phyloP scores from a whole-genome alignment of 1,140 invertebrate genomes.

The Hirudo medicinalis region DNA sequence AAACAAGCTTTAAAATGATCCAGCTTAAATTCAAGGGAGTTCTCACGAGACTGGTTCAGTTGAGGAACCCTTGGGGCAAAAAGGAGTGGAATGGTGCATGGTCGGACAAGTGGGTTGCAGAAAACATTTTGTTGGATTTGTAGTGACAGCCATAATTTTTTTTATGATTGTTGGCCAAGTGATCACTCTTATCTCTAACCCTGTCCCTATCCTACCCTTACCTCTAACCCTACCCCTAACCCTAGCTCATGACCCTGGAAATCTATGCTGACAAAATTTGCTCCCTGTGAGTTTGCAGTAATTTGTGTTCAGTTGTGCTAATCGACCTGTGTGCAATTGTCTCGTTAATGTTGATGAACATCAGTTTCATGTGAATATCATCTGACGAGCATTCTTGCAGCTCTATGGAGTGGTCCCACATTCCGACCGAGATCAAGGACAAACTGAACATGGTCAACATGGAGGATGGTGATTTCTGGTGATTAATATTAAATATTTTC shows the following conservation, averaged over 20 bases:
- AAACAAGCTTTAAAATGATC: neutral
- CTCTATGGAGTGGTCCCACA: slow-evolving; percentile 29
- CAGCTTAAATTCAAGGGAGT: slow-evolving; percentile 1
- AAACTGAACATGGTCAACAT: slow-evolving; percentile 27
- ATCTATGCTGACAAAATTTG: no score
- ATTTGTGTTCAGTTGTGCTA: no score
- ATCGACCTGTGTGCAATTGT: no score
- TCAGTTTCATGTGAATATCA: neutral
- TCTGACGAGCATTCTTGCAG: slow-evolving; percentile 24
- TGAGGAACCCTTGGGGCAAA: slow-evolving; percentile 25
- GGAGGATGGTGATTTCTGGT: slow-evolving; percentile 41
- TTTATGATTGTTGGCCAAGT: no score
- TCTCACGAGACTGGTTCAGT: slow-evolving; percentile 14
- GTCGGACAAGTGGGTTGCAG: slow-evolving; percentile 22
- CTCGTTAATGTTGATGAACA: neutral
- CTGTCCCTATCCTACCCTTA: no score
- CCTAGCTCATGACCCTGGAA: no score
- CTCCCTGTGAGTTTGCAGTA: no score
- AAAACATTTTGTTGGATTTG: no score
- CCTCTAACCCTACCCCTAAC: no score
- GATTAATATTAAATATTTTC: slow-evolving; percentile 16
- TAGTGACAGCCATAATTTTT: no score
- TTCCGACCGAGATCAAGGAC: slow-evolving; percentile 29
- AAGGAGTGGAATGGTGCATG: slow-evolving; percentile 25
- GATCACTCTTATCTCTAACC: no score